Base-by-base conservation (phyloP, 37 sponge, comb jelly and placozoan genomes). In the Hormiphora californensis region DNA sequence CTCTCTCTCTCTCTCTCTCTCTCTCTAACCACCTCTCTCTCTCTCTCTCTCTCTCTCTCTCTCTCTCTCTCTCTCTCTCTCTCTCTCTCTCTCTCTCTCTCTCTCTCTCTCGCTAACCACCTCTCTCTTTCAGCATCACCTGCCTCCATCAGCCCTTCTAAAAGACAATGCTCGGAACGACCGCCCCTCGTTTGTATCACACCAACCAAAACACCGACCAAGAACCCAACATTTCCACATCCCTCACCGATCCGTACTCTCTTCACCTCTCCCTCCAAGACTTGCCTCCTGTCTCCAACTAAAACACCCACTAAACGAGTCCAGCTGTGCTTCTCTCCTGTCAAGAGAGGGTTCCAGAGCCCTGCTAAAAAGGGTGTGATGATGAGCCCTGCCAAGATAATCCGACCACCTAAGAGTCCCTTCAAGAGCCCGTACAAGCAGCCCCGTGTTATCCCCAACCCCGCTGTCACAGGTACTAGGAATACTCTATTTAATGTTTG, bases 401-500 rank as follows among this genome's bases (percentile, higher is more conserved):
- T 73, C 44, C 40, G 23, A 46, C 40, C 21, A 43, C 40, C 35
- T 30, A 73, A 73, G 81, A 41, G 44, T 41, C 81, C 81, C 46
- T 73, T 43, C 27, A 73, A 73, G 81, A 73, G 81, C 25, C 81
- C 81, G 46, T 73, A n/a, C 81, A 73, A 73, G 38, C 81, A 73
- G 22, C 81, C 41, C 81, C 40, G 23, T 23, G 46, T 73, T 33
- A 11, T 73, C 23, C 81, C 81, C 23, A 73, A 73, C 46, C 81
- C 81, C 43, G 41, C 44, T 19, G 8, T 73, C 0, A n/a, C n/a
- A n/a, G n/a, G n/a, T n/a, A n/a, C n/a, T n/a, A n/a, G n/a, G n/a
- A n/a, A n/a, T n/a, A n/a, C n/a, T n/a, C n/a, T n/a, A n/a, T n/a
- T n/a, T n/a, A n/a, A n/a, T n/a, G n/a, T n/a, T n/a, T n/a, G n/a